These are phyloP conservation scores for Paradisaea rubra DNA, from an alignment of 2,113 vertebrate species.

Conservation along the genomic window DNA sequence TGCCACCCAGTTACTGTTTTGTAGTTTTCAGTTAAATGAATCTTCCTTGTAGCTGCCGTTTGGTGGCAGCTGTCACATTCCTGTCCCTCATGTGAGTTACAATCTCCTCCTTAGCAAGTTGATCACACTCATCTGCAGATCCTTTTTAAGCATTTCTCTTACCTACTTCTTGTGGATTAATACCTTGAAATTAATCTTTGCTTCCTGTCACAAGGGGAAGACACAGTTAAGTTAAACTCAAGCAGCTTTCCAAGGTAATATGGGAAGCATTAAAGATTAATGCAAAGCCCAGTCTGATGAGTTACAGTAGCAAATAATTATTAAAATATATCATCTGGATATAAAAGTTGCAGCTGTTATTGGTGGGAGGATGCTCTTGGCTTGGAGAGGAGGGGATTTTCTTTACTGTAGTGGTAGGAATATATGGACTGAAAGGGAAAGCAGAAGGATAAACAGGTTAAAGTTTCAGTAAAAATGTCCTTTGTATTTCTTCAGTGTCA, in stretches of 20 bases:
- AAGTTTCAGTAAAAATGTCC: background rate
- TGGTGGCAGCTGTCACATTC: background rate
- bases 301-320: background rate
- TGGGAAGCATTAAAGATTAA: background rate
- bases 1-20: background rate
- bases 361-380: background rate
- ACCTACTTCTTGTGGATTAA: background rate
- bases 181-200: background rate
- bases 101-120: background rate
- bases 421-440: background rate
- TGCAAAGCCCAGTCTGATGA: background rate
- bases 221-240: background rate
- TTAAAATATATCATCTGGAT: background rate
- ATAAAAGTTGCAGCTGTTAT: background rate
- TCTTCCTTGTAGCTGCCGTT: background rate
- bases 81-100: background rate
- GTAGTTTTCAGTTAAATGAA: background rate
- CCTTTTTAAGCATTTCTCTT: background rate
- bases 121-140: background rate
- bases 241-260: background rate
- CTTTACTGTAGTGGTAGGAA: background rate
- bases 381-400: background rate
- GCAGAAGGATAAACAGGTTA: background rate
- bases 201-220: background rate
- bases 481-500: conserved; percentile 82